Evolutionary conservation across 92 coral and sea anemone genomes (phyloP).

Genomic region (Phenganax stokvisi): DNA sequence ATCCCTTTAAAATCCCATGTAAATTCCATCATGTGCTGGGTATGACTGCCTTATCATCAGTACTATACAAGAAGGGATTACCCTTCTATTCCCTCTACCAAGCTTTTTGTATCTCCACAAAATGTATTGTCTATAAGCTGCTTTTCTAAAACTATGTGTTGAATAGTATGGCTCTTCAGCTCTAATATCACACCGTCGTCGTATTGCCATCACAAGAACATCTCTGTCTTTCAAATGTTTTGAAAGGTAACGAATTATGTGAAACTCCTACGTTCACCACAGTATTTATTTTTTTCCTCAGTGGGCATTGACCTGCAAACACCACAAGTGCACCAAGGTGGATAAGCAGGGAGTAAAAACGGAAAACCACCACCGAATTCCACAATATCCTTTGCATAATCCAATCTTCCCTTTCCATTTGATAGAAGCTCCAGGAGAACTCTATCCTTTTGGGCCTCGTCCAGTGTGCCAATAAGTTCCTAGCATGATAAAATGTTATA

Average conservation of each 20-base stretch:
- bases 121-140: too few relatives aligned
- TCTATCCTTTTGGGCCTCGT: constrained; percentile 16
- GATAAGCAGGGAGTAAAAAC: neutral
- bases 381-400: constrained; percentile 29
- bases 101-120: too few relatives aligned
- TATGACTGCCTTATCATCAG: too few relatives aligned
- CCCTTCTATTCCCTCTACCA: too few relatives aligned
- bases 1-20: too few relatives aligned
- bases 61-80: too few relatives aligned
- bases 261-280: neutral
- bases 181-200: too few relatives aligned
- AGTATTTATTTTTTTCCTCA: constrained; percentile 21
- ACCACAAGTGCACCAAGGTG: constrained; percentile 31
- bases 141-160: too few relatives aligned
- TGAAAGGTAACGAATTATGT: neutral
- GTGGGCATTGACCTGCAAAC: constrained; percentile 28
- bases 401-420: constrained; percentile 39
- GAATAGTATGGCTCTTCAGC: too few relatives aligned
- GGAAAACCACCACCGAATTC: neutral
- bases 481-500: neutral
- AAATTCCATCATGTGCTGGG: too few relatives aligned
- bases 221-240: neutral
- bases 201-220: neutral
- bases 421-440: constrained; percentile 23
- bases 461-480: constrained; percentile 16